Conservation (phyloP, 2,888 invertebrate genomes). For the Drosophila nr. fundita region DNA sequence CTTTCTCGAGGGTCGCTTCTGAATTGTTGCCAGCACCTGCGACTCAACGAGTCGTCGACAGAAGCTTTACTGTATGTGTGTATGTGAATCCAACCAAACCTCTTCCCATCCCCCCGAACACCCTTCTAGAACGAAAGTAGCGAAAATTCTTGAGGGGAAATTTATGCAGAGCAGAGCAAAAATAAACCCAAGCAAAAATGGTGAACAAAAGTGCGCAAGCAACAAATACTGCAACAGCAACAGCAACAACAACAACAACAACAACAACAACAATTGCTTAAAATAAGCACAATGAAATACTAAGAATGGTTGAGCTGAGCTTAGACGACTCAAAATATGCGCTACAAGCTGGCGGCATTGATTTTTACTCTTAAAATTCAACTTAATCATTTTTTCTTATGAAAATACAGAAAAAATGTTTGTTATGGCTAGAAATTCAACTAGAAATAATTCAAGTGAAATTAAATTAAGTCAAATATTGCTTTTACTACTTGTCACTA, state of each 20-base stretch:
- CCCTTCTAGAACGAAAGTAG: constrained; percentile 19
- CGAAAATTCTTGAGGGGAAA: constrained; percentile 77
- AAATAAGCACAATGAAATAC: constrained; percentile 43
- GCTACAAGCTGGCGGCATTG: constrained; percentile 11
- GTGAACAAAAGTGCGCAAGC: constrained; percentile 69
- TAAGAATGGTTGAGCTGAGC: constrained; percentile 15
- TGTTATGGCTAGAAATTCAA: neutral
- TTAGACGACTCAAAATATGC: constrained; percentile 15
- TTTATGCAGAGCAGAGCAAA: constrained; percentile 71
- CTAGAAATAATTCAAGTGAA: neutral
- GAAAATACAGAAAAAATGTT: neutral
- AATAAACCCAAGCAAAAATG: constrained; percentile 53
- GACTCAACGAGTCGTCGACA: constrained; percentile 42
- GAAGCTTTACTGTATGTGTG: constrained; percentile 41
- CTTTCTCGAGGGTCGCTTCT: constrained; percentile 22
- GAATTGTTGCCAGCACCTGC: constrained; percentile 63
- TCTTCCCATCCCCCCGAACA: neutral
- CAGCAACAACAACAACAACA: neutral
- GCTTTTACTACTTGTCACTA: neutral
- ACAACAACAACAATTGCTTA: constrained; percentile 41
- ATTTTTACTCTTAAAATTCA: neutral
- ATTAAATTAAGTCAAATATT: neutral
- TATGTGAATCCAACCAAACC: constrained; percentile 16
- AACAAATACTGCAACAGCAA: constrained; percentile 14
- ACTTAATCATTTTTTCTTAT: neutral